A percentile compares a stretch with the other conserved stretches of the same genome.
Evolutionary conservation across 2,888 invertebrate species (phyloP).

Genomic region (Trachelus iudaicus): DNA sequence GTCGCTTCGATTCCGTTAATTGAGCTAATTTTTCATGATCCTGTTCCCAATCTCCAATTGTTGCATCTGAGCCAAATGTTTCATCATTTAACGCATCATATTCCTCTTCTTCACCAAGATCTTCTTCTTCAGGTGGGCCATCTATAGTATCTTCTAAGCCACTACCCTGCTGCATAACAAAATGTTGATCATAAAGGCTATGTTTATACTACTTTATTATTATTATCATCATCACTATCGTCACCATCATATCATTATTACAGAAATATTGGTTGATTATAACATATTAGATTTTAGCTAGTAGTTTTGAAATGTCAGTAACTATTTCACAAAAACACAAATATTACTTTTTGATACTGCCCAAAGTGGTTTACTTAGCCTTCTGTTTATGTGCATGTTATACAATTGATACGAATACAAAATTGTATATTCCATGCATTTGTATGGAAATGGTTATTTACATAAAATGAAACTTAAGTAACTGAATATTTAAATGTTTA

Average conservation of each 20-base stretch:
- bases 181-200: neutral
- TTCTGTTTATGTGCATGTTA: neutral
- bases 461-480: neutral
- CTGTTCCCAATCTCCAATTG: conserved; percentile 78
- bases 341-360: neutral
- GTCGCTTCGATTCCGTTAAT: conserved; percentile 68
- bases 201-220: neutral
- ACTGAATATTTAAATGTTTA: neutral
- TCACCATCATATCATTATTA: neutral
- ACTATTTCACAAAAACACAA: neutral
- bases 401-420: neutral
- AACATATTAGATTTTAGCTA: neutral
- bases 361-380: neutral
- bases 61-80: conserved; percentile 85
- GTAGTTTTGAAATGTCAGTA: neutral
- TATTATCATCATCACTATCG: neutral
- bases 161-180: conserved; percentile 29
- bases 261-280: neutral
- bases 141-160: conserved; percentile 57
- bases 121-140: conserved; percentile 69
- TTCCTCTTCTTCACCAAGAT: conserved; percentile 81
- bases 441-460: neutral
- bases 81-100: conserved; percentile 94
- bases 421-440: neutral
- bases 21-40: conserved; percentile 78